phyloP scores from a whole-genome alignment of 35 echinoderm and acorn worm genomes.

The Apostichopus parvimensis region DNA sequence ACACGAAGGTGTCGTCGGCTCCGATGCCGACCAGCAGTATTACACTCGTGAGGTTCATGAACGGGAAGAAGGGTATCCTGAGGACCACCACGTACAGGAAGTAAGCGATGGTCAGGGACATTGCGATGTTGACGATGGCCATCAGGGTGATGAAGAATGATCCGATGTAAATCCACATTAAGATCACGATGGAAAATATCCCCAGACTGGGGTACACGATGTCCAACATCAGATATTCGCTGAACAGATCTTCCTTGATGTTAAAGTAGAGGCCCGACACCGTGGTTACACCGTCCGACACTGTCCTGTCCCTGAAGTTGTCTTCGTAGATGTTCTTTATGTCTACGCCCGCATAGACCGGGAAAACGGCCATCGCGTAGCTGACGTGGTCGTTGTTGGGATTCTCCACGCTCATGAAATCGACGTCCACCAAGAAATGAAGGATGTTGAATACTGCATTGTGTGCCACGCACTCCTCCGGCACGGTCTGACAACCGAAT shows the following conservation, averaged over 20 bases:
- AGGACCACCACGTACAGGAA: constrained; percentile 86
- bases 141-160: constrained; percentile 94
- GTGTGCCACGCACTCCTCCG: constrained; percentile 62
- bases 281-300: constrained; percentile 56
- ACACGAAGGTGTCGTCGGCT: constrained; percentile 97
- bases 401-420: constrained; percentile 85
- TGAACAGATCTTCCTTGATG: constrained; percentile 90
- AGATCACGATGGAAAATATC: constrained; percentile 60
- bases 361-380: constrained; percentile 70
- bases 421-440: constrained; percentile 74
- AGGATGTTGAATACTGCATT: constrained; percentile 86
- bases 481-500: constrained; percentile 50
- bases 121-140: constrained; percentile 80
- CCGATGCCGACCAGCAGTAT: constrained; percentile 94
- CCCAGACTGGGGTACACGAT: constrained; percentile 78
- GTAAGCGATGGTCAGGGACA: constrained; percentile 88
- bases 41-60: constrained; percentile 94
- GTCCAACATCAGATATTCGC: constrained; percentile 85
- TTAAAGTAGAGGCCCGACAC: constrained; percentile 83
- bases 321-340: constrained; percentile 82
- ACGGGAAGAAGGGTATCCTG: constrained; percentile 89
- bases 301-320: constrained; percentile 67
- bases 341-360: constrained; percentile 79
- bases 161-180: constrained; percentile 98
- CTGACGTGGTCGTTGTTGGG: constrained; percentile 69